Percentiles rank a stretch among this genome's conserved stretches.
phyloP scores from a whole-genome alignment of 2,797 vertebrate species.

The Etheostoma nigrum region DNA sequence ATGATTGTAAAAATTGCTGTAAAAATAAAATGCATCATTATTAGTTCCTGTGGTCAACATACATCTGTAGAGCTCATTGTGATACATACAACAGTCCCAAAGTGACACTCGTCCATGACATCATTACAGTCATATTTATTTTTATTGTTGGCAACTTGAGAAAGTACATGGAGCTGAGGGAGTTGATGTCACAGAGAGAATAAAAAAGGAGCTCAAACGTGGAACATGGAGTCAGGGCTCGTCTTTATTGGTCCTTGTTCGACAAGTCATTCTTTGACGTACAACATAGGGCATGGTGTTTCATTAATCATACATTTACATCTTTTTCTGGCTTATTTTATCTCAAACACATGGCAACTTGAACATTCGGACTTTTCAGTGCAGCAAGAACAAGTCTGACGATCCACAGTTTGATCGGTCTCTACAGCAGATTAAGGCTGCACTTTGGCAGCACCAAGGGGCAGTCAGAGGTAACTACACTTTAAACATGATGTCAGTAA shows the following conservation, averaged over 20 bases:
- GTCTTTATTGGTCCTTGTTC: constrained; percentile 26
- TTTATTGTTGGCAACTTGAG: too few relatives aligned
- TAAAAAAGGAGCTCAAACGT: not conserved
- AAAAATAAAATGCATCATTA: too few relatives aligned
- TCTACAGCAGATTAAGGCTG: constrained; percentile 34
- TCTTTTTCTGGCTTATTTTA: too few relatives aligned
- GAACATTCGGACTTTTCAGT: constrained; percentile 25
- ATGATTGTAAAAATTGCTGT: too few relatives aligned
- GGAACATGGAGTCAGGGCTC: not conserved
- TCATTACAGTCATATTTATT: too few relatives aligned
- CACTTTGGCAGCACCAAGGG: constrained; percentile 22
- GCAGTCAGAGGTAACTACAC: constrained; percentile 26
- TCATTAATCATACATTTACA: not conserved
- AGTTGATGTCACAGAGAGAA: not conserved
- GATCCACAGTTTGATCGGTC: constrained; percentile 47
- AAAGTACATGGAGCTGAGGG: not conserved
- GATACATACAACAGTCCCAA: too few relatives aligned
- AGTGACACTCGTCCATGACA: too few relatives aligned
- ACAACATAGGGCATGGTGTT: not conserved
- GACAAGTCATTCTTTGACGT: constrained; percentile 27
- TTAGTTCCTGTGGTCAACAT: too few relatives aligned
- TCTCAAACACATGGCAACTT: not conserved
- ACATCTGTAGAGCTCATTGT: too few relatives aligned
- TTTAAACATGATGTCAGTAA: not conserved
- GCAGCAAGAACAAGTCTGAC: constrained; percentile 22